These are phyloP conservation scores for Phocoena sinus DNA, from an alignment of 2,113 vertebrate species.

Conservation along the genomic window DNA sequence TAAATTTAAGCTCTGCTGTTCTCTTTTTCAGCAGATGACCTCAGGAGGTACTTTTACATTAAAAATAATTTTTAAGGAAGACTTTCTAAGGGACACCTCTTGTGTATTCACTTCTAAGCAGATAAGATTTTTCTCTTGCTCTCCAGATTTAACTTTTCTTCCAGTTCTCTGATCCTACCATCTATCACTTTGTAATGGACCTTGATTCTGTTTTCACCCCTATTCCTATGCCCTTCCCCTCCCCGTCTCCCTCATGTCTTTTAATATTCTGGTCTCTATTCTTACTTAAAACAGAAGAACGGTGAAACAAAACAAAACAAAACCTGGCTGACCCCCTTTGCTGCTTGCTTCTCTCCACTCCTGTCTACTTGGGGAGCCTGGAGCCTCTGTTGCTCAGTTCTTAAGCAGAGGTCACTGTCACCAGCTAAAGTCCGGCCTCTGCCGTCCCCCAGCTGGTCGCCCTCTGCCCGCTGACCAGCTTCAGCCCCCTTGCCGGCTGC, in stretches of 20 bases:
- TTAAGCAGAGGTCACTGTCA: too few relatives aligned
- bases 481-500: not conserved
- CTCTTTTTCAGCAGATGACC: not conserved
- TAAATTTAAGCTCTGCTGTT: not conserved
- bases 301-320: not conserved
- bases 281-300: not conserved
- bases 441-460: too few relatives aligned
- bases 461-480: not conserved
- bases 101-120: not conserved
- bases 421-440: accelerated
- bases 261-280: not conserved
- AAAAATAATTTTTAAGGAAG: not conserved
- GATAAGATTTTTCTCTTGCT: not conserved
- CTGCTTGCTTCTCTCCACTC: too few relatives aligned
- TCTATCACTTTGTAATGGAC: not conserved
- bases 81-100: not conserved
- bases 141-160: not conserved
- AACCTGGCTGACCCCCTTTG: not conserved
- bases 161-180: not conserved
- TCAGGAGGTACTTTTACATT: not conserved
- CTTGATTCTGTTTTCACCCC: not conserved
- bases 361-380: accelerated
- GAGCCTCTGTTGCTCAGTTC: too few relatives aligned
- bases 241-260: not conserved
- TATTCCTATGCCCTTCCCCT: not conserved